Base-by-base conservation (phyloP, 1,140 invertebrate genomes). In the Bombus confusus region DNA sequence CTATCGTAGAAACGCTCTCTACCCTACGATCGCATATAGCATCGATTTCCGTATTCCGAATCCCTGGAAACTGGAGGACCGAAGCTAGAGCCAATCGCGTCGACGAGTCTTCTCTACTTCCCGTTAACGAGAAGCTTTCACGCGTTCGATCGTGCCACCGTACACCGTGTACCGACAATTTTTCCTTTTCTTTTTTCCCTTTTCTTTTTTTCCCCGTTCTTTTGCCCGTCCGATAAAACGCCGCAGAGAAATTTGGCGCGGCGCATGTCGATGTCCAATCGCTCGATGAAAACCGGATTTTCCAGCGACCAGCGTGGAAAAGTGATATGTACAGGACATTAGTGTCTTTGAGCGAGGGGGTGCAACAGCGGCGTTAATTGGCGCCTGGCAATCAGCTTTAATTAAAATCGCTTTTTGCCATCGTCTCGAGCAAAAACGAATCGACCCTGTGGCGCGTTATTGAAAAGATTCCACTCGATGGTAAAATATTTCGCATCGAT, bases 351-450 rank as follows among this genome's bases (percentile, higher is more conserved):
- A n/a, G 6, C 57, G 18, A 34, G 34, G 12, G 28, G 28, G 3
- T 22, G 74, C 43, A 37, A 72, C 31, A 52, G 25, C 31, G 34
- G 15, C 28, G 57, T 80, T 85, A 85, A 85, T 85, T 79, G 77
- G 77, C 41, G 41, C 25, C 31, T 59, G 66, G 68, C 83, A 73
- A 80, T 85, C 83, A 59, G 59, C 71, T 85, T 80, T 80, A 85
- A 85, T 85, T 85, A 80, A 85, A 85, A 85, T 47, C 66, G 75
- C 52, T 47, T 64, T 82, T 59, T 59, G 3, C 71, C 41, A 64
- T 62, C 22, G 57, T 59, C 13, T 2, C n/a, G 22, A 22, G 28
- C 31, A n/a, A 75, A 75, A 74, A 47, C 62, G 41, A 18, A 34
- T 8, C 52, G 28, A 0, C 15, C 13, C 39, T 37, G 15, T 39